Evolutionary conservation across 2,888 invertebrate genomes (phyloP).

Genomic region (Drosophila nr. perissopoda): DNA sequence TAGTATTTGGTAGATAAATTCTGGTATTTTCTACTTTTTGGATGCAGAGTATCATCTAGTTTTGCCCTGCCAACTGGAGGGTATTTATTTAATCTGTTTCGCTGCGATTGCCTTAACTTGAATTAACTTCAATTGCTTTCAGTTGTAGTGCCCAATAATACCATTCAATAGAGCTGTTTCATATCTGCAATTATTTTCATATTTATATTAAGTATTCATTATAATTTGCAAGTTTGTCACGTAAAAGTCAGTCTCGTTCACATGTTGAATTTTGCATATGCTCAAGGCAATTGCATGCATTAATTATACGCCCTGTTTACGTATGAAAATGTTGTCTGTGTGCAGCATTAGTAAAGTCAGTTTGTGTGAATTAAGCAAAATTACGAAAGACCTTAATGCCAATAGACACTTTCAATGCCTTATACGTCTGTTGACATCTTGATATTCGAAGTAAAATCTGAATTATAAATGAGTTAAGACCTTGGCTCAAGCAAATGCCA

Average conservation of each 20-base stretch:
- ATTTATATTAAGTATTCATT: constrained; percentile 22
- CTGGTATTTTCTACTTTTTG: no score
- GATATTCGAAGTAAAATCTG: not conserved
- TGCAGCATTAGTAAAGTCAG: not conserved
- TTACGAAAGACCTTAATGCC: not conserved
- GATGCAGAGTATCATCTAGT: not conserved
- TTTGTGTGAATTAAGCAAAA: not conserved
- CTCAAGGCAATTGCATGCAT: constrained; percentile 19
- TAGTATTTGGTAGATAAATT: no score
- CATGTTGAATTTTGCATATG: constrained; percentile 33
- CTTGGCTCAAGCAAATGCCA: not conserved
- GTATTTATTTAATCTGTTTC: not conserved
- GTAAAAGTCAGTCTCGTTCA: constrained; percentile 8
- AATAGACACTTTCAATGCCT: not conserved
- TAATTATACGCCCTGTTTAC: constrained; percentile 6
- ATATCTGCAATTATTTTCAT: not conserved
- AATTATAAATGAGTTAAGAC: not conserved
- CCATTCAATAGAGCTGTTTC: not conserved
- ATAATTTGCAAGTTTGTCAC: not conserved
- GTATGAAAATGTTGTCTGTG: not conserved
- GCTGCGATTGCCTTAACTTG: constrained; percentile 12
- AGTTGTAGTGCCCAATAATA: constrained; percentile 10
- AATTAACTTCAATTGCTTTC: constrained; percentile 15
- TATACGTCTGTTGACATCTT: constrained; percentile 1
- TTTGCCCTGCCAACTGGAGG: no score